Conservation (phyloP, 2,888 invertebrate genomes). For the Trissonchulus latispiculum region DNA sequence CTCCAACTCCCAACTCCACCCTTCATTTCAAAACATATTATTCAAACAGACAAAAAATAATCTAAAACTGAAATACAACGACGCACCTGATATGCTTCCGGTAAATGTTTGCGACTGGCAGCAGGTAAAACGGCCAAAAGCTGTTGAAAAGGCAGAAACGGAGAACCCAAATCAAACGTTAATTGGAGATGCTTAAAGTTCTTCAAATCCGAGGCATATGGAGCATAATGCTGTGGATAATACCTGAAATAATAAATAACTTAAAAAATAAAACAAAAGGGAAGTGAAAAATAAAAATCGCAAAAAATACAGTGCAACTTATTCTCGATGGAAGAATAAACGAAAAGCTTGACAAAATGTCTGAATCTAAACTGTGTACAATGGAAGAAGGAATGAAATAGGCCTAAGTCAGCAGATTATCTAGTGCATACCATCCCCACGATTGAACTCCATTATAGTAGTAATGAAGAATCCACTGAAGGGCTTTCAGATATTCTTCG, state of each 20-base stretch:
- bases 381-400: no score
- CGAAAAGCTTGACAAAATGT: no score
- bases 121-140: constrained; percentile 75
- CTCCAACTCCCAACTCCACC: neutral
- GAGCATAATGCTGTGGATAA: constrained; percentile 94
- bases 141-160: constrained; percentile 87
- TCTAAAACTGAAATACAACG: neutral
- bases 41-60: neutral
- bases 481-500: constrained; percentile 74
- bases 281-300: neutral
- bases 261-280: neutral
- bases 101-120: constrained; percentile 68
- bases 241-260: constrained; percentile 39
- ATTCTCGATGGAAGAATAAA: neutral
- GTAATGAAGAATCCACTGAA: constrained; percentile 92
- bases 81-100: constrained; percentile 60
- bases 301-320: neutral
- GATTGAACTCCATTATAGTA: constrained; percentile 92
- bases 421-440: constrained; percentile 95
- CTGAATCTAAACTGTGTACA: no score
- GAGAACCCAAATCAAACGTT: constrained; percentile 69
- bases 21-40: neutral
- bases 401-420: no score
- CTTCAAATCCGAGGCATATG: constrained; percentile 82
- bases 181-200: constrained; percentile 63